These are phyloP conservation scores for Strigamia transsilvanica DNA, from an alignment of 2,888 invertebrate genomes.

Conservation along the genomic window DNA sequence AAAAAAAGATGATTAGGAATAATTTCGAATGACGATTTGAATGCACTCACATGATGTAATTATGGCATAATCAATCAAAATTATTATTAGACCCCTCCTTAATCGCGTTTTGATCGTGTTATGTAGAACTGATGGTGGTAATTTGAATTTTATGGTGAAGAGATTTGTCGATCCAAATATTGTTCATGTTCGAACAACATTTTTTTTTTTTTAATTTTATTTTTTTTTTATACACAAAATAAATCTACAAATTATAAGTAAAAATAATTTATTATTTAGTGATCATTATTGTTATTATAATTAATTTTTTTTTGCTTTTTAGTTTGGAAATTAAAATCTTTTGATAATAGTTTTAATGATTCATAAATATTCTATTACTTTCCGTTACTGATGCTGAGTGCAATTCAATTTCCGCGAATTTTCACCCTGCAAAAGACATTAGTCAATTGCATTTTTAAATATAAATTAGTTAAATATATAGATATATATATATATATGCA, in stretches of 20 bases:
- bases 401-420: conserved; percentile 7
- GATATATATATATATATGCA: background rate
- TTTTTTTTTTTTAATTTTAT: background rate
- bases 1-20: background rate
- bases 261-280: background rate
- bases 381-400: background rate
- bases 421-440: conserved; percentile 2
- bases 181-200: background rate
- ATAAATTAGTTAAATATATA: conserved; percentile 10
- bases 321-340: too few relatives aligned
- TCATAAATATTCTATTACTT: conserved; percentile 5
- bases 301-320: too few relatives aligned
- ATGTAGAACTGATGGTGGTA: conserved; percentile 10
- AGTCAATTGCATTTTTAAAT: conserved; percentile 23
- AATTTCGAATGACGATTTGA: background rate
- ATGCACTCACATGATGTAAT: conserved; percentile 1
- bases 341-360: background rate
- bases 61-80: conserved; percentile 41
- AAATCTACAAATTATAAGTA: background rate
- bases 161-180: background rate
- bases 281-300: too few relatives aligned
- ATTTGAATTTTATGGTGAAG: conserved; percentile 31
- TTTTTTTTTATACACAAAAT: background rate
- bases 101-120: conserved; percentile 41
- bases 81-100: conserved; percentile 49